These are phyloP conservation scores for Anisognathus igniventris DNA, from an alignment of 2,797 vertebrate species.

Conservation along the genomic window DNA sequence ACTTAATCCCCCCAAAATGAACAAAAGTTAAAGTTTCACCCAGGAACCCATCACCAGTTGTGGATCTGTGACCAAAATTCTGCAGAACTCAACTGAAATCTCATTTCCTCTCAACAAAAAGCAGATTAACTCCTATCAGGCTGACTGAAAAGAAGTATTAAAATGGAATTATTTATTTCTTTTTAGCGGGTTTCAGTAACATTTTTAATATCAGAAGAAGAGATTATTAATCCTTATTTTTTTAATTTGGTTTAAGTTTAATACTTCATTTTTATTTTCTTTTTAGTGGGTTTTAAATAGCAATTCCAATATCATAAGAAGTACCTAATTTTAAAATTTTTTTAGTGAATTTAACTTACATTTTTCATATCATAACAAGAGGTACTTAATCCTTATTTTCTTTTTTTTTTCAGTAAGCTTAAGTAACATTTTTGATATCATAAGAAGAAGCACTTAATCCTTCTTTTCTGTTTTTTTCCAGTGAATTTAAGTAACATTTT, in stretches of 20 bases:
- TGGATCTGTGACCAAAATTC: not conserved
- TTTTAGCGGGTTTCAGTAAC: not conserved
- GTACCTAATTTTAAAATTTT: not conserved
- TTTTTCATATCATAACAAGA: not conserved
- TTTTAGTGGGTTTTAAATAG: not conserved
- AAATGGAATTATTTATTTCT: not conserved
- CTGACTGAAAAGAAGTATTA: not conserved
- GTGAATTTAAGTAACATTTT: not conserved
- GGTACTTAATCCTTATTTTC: not conserved
- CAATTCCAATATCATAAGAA: not conserved
- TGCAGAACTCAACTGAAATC: not conserved
- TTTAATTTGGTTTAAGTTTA: not conserved
- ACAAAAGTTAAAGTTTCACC: not conserved
- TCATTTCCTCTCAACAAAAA: not conserved
- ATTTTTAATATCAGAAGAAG: not conserved
- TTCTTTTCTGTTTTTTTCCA: not conserved
- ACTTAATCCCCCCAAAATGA: slow-evolving; percentile 18
- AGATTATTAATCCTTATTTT: not conserved
- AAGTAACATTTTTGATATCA: not conserved
- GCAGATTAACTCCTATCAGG: not conserved
- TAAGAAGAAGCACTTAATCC: not conserved
- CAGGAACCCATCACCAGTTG: not conserved
- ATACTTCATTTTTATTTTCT: not conserved
- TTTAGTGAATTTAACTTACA: not conserved
- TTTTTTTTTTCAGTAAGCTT: not conserved